A percentile compares a stretch with the other conserved stretches of the same genome.
These are phyloP conservation scores for Leuciscus waleckii DNA, from an alignment of 2,797 vertebrate genomes.

Conservation along the genomic window DNA sequence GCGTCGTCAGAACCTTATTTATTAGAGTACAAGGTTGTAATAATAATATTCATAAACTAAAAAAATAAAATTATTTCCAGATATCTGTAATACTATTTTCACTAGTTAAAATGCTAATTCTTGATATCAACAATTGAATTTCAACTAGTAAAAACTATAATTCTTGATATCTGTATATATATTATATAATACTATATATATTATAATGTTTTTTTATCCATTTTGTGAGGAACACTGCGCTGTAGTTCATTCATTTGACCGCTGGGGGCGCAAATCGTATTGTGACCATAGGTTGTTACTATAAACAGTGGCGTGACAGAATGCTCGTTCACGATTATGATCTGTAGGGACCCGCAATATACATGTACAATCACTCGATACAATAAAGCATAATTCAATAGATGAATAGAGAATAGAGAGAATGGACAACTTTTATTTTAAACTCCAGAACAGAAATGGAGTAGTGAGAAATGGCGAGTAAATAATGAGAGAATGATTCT, in stretches of 20 bases:
- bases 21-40: background rate
- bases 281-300: background rate
- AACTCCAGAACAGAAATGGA: background rate
- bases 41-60: no score
- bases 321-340: background rate
- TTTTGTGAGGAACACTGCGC: background rate
- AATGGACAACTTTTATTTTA: background rate
- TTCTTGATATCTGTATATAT: no score
- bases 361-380: background rate
- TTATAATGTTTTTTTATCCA: no score
- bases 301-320: background rate
- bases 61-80: no score
- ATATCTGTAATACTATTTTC: no score
- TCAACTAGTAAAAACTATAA: no score
- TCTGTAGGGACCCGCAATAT: background rate
- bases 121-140: no score
- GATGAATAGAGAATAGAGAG: background rate
- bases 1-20: background rate
- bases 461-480: background rate
- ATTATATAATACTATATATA: no score
- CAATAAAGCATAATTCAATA: background rate
- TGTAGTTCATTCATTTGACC: background rate
- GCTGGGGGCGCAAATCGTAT: constrained; percentile 9
- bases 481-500: background rate
- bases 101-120: no score